phyloP scores from a whole-genome alignment of 1,140 invertebrate genomes.

The Drosophila subpulchrella region DNA sequence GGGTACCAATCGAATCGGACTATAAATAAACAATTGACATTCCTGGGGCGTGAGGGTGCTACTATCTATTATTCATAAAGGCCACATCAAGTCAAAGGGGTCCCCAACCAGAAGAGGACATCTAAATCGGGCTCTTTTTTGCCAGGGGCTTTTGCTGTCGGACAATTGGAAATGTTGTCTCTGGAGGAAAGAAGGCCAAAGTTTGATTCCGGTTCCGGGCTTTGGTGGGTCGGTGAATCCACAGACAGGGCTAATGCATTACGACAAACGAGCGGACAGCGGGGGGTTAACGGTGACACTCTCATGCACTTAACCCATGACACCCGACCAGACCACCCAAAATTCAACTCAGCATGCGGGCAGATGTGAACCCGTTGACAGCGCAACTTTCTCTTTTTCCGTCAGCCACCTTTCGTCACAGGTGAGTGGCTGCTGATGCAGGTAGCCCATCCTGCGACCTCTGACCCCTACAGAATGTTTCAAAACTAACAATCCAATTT shows the following conservation, averaged over 20 bases:
- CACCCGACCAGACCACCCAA: slow-evolving; percentile 11
- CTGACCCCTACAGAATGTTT: slow-evolving; percentile 11
- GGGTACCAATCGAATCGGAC: slow-evolving; percentile 47
- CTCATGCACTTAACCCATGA: slow-evolving; percentile 66
- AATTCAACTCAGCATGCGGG: slow-evolving; percentile 16
- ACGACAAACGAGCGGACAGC: slow-evolving; percentile 43
- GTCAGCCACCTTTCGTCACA: slow-evolving; percentile 11
- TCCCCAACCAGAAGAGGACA: slow-evolving; percentile 9
- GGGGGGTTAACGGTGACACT: slow-evolving; percentile 23
- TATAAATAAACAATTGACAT: slow-evolving; percentile 61
- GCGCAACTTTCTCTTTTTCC: slow-evolving; percentile 26
- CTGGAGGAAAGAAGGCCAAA: slow-evolving; percentile 1
- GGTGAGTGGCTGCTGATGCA: slow-evolving; percentile 44
- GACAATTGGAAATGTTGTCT: slow-evolving; percentile 23
- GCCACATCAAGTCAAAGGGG: slow-evolving; percentile 25
- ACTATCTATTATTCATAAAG: slow-evolving; percentile 43
- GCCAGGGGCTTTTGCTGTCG: slow-evolving; percentile 10
- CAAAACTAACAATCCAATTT: slow-evolving; percentile 59
- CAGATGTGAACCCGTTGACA: slow-evolving; percentile 36
- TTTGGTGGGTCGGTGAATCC: no score
- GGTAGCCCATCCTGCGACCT: slow-evolving; percentile 1
- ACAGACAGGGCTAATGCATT: slow-evolving; percentile 68
- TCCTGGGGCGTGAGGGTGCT: not conserved
- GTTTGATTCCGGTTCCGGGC: slow-evolving; percentile 32
- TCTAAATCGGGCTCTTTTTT: not conserved